phyloP scores from a whole-genome alignment of 2,113 vertebrate genomes.

The Albula goreensis region DNA sequence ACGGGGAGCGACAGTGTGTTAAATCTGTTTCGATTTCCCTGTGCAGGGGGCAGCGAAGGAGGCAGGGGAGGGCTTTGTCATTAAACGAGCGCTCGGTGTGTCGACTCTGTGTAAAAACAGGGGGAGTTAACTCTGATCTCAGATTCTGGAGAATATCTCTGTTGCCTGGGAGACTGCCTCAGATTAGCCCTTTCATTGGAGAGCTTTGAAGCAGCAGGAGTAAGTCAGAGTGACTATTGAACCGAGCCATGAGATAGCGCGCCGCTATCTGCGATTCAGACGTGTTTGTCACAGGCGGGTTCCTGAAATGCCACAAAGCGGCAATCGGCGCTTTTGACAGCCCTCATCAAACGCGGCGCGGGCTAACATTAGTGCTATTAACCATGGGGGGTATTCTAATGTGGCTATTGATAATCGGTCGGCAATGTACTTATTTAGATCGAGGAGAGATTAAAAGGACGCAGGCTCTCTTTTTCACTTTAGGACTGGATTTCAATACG shows the following conservation, averaged over 20 bases:
- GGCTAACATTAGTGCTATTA: slow-evolving; percentile 58
- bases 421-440: slow-evolving; percentile 51
- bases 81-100: slow-evolving; percentile 48
- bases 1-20: not conserved
- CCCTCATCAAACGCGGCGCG: slow-evolving; percentile 16
- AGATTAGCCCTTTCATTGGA: slow-evolving; percentile 56
- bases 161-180: slow-evolving; percentile 49
- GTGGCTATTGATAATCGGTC: slow-evolving; percentile 56
- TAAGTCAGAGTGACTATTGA: slow-evolving; percentile 56
- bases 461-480: slow-evolving; percentile 33
- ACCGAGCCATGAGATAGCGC: slow-evolving; percentile 40
- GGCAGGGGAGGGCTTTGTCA: slow-evolving; percentile 38
- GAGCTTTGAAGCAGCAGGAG: slow-evolving; percentile 59
- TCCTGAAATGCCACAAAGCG: not conserved
- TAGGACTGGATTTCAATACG: slow-evolving; percentile 40
- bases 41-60: not conserved
- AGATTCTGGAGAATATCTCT: slow-evolving; percentile 47
- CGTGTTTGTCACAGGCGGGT: not conserved
- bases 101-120: slow-evolving; percentile 43
- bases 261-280: slow-evolving; percentile 13
- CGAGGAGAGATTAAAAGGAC: slow-evolving; percentile 38
- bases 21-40: not conserved
- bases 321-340: slow-evolving; percentile 11
- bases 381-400: slow-evolving; percentile 37
- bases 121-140: slow-evolving; percentile 42